A percentile compares a stretch with the other conserved stretches of the same genome.
Conservation (phyloP, 1,140 invertebrate genomes). For the Drosophila ercepeae region DNA sequence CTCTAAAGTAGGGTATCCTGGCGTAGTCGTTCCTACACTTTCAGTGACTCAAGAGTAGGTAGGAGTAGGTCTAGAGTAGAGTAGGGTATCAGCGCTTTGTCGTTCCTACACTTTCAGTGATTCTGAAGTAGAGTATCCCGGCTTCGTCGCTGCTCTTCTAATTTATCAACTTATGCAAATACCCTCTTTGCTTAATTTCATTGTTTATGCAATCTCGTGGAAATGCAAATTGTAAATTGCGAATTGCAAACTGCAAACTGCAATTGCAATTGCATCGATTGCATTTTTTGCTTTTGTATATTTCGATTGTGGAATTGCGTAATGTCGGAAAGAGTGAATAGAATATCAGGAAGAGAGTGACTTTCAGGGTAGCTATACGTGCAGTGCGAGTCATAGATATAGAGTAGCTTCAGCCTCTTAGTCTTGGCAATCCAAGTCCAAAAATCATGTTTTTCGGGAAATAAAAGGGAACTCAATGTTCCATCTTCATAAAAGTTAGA, state of each 20-base stretch:
- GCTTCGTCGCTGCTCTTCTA: neutral
- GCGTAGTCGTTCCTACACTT: too few relatives aligned
- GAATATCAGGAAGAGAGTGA: neutral
- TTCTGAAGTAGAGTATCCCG: neutral
- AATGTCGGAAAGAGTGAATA: neutral
- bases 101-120: too few relatives aligned
- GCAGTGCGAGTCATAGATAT: neutral
- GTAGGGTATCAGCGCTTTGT: too few relatives aligned
- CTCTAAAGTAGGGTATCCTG: too few relatives aligned
- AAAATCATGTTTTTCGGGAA: too few relatives aligned
- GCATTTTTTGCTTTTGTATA: neutral
- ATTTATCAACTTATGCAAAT: neutral
- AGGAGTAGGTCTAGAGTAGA: too few relatives aligned
- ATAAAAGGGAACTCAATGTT: too few relatives aligned
- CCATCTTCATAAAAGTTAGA: too few relatives aligned
- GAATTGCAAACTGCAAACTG: slow-evolving; percentile 9
- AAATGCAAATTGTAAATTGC: slow-evolving; percentile 13
- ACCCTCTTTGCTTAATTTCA: neutral
- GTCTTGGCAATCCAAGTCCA: too few relatives aligned
- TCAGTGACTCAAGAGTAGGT: too few relatives aligned
- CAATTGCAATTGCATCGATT: slow-evolving; percentile 18
- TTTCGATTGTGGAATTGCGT: neutral
- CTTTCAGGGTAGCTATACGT: neutral
- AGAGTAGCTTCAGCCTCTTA: too few relatives aligned
- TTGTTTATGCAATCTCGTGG: slow-evolving; percentile 31